Conservation (phyloP, 53 echinoderm and acorn worm species). For the Zoroaster sp. region DNA sequence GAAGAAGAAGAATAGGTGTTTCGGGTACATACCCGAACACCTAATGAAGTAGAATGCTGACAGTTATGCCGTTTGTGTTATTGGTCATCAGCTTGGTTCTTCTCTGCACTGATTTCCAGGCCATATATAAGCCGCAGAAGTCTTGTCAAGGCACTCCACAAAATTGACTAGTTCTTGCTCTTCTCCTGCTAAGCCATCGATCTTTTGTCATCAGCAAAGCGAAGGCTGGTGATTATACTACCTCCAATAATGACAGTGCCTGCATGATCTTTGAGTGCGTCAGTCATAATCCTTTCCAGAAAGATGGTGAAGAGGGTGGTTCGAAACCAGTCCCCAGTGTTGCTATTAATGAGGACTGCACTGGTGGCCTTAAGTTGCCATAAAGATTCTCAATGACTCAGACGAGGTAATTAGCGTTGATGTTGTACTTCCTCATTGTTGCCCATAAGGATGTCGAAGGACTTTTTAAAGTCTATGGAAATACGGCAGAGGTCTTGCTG, state of each 20-base stretch:
- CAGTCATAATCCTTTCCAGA: conserved; percentile 51
- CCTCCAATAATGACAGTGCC: conserved; percentile 32
- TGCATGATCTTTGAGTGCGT: conserved; percentile 31
- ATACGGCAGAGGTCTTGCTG: conserved; percentile 9
- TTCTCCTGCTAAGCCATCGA: too few relatives aligned
- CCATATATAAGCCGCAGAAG: too few relatives aligned
- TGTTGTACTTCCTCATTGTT: conserved; percentile 33
- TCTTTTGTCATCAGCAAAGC: conserved; percentile 44
- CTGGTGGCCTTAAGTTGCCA: conserved; percentile 50
- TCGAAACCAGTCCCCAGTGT: conserved; percentile 28
- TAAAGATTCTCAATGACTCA: conserved; percentile 45
- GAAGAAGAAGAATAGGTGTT: too few relatives aligned
- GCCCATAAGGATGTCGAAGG: conserved; percentile 45
- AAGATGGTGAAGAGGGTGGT: conserved; percentile 64
- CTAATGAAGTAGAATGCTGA: too few relatives aligned
- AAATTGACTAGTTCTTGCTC: too few relatives aligned
- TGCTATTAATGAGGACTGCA: conserved; percentile 24
- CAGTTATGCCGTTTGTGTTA: too few relatives aligned
- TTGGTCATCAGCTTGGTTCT: too few relatives aligned
- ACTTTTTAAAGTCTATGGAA: conserved; percentile 46
- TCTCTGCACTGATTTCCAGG: too few relatives aligned
- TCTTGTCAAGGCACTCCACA: too few relatives aligned
- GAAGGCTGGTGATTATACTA: conserved; percentile 8
- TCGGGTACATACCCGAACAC: too few relatives aligned
- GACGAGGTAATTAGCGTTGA: conserved; percentile 7